Conservation (phyloP, 2,113 vertebrate species). For the Triplophysa rosa region DNA sequence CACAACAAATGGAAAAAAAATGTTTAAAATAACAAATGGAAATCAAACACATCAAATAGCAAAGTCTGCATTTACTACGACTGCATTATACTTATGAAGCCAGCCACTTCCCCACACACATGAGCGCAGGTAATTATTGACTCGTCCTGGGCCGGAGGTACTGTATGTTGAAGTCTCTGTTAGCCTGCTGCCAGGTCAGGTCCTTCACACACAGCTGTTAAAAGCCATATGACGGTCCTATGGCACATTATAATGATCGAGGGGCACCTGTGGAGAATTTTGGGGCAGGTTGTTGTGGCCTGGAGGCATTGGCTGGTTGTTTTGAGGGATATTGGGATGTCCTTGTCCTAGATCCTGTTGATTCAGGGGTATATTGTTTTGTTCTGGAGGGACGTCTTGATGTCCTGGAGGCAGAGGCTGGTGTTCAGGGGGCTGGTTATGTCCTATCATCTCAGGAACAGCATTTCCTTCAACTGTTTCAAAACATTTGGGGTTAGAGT, state of each 20-base stretch:
- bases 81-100: constrained; percentile 1
- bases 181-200: constrained; percentile 40
- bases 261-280: constrained; percentile 12
- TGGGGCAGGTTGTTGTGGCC: constrained; percentile 58
- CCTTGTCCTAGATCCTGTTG: constrained; percentile 55
- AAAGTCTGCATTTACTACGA: constrained; percentile 1
- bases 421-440: constrained; percentile 54
- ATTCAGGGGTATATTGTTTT: constrained; percentile 47
- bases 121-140: constrained; percentile 30
- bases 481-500: not conserved
- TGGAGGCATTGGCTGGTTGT: constrained; percentile 61
- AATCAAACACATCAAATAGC: constrained; percentile 2
- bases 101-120: constrained; percentile 18
- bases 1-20: constrained; percentile 16
- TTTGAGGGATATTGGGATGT: constrained; percentile 63
- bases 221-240: not conserved
- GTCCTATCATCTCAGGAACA: constrained; percentile 54
- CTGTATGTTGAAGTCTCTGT: constrained; percentile 55
- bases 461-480: constrained; percentile 67
- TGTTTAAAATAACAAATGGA: constrained; percentile 3
- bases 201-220: constrained; percentile 23
- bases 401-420: constrained; percentile 55
- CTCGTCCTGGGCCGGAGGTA: constrained; percentile 52
- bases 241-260: constrained; percentile 30
- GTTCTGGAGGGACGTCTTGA: constrained; percentile 29